Evolutionary conservation across 1,140 invertebrate species (phyloP), one percentile per base, ranked within the genome.

Genomic region (Panagrolaimus sp.): DNA sequence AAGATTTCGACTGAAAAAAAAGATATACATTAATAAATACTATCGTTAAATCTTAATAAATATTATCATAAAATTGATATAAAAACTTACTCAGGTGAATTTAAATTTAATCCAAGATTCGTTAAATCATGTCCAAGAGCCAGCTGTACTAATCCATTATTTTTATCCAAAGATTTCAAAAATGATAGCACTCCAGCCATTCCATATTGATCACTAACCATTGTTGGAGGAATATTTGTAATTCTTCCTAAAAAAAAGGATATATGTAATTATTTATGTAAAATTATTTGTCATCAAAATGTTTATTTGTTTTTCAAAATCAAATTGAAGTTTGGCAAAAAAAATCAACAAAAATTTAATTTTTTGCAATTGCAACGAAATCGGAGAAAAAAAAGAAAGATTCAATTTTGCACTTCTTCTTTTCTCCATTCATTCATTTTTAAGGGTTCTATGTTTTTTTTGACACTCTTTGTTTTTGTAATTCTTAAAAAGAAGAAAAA

Each of bases 201-300:
- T 73, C 96, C 96, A 86, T 96, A 99, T 87, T 98, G 95, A 87
- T 99, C 96, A 76, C 91, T 92, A 68, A 99, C 93, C 95, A 98
- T 98, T 83, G 91, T 92, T 65, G 89, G 88, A 58, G 96, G 96
- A 87, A 99, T 98, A 86, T 98, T 96, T 79, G 93, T 94, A 73
- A 98, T 93, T 86, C 83, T 84, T 63, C 86, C 86, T 86, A 69
- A 43, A 77, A 78, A 66, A 21, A 71, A 4, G 7, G 32, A 38
- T n/a, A n/a, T n/a, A n/a, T n/a, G 32, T 38, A 38, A 38, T 38
- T 38, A 38, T 4, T 38, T n/a, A n/a, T n/a, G n/a, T n/a, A n/a
- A n/a, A 38, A 38, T 38, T 38, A 38, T 38, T 2, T 38, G n/a
- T n/a, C n/a, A n/a, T n/a, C n/a, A n/a, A n/a, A n/a, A n/a, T n/a